Base-by-base conservation (phyloP, 1,140 invertebrate species). In the Akabosia matsudoensis region DNA sequence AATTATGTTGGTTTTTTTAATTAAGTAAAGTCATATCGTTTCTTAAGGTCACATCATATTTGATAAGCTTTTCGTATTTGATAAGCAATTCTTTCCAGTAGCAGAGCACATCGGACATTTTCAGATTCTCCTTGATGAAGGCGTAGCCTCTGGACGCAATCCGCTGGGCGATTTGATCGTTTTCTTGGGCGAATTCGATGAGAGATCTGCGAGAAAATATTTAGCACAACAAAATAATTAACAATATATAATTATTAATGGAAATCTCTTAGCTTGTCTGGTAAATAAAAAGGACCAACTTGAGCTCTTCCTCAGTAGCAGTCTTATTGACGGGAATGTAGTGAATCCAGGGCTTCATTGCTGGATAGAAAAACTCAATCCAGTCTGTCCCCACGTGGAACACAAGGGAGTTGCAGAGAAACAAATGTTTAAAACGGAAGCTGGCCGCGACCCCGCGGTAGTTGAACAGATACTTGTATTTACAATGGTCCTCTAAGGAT, bases 401-500 rank as follows among this genome's bases (percentile, higher is more conserved):
- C 0, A 99, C 94, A n/a, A 98, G 84, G 0, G 95, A 97, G 80
- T 91, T 90, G 84, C 97, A 99, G 0, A 98, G 85, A 83, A 98
- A 97, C 31, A 99, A 88, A 87, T 98, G 96, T 82, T 98, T 98
- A 33, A 97, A 91, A n/a, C 97, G 88, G 85, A 99, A 99, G 84
- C 95, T 97, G 28, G 97, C 97, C 18, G 96, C 96, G 0, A 99
- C 96, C 26, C 97, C 97, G 78, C 96, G 88, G 83, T 95, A 98
- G 86, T 99, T 99, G 82, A 98, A 97, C 71, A 98, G 86, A 87
- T 97, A 97, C 85, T 96, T 96, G 84, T 93, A 97, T 84, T 91
- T 87, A 85, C 97, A 98, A 85, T 98, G 96, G 54, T 94, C 89
- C 87, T 97, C 95, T 77, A 98, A 90, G 26, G 91, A 89, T 0